phyloP scores from a whole-genome alignment of 2,888 invertebrate genomes.

The Tyria jacobaeae region DNA sequence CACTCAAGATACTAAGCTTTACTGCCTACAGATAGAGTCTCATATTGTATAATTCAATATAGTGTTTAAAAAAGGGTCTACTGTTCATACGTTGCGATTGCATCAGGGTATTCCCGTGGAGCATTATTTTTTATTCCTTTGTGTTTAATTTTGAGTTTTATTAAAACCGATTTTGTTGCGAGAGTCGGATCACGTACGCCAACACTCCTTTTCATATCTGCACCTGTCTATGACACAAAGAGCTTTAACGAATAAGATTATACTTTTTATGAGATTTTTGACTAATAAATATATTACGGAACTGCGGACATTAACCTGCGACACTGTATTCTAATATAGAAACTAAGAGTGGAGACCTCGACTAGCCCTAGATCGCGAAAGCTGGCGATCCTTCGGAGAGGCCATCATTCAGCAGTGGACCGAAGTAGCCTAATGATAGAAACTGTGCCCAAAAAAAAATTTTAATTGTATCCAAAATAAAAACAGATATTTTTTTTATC shows the following conservation, averaged over 20 bases:
- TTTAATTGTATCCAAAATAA: not conserved
- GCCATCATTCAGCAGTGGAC: no score
- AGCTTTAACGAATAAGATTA: conserved; percentile 35
- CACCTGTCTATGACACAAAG: conserved; percentile 59
- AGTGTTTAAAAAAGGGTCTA: conserved; percentile 18
- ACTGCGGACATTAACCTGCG: not conserved
- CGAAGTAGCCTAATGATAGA: conserved; percentile 33
- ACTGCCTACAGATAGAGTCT: conserved; percentile 1
- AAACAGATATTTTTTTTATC: no score
- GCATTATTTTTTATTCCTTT: conserved; percentile 61
- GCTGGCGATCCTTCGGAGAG: no score
- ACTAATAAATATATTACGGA: conserved; percentile 8
- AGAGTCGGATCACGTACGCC: conserved; percentile 57
- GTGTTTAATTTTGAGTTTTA: conserved; percentile 48
- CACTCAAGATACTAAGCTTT: not conserved
- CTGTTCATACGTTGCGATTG: conserved; percentile 46
- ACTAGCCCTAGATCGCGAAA: no score
- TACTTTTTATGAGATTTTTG: conserved; percentile 22
- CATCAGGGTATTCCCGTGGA: conserved; percentile 64
- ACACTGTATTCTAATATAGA: not conserved
- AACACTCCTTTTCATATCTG: conserved; percentile 24
- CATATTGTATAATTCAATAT: conserved; percentile 5
- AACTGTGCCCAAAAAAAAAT: conserved; percentile 45
- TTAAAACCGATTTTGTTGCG: conserved; percentile 27
- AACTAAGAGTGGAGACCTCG: no score